Percentiles rank a stretch among this genome's conserved stretches.
Evolutionary conservation across 2,797 vertebrate species (phyloP).

Genomic region (Mus caroli): DNA sequence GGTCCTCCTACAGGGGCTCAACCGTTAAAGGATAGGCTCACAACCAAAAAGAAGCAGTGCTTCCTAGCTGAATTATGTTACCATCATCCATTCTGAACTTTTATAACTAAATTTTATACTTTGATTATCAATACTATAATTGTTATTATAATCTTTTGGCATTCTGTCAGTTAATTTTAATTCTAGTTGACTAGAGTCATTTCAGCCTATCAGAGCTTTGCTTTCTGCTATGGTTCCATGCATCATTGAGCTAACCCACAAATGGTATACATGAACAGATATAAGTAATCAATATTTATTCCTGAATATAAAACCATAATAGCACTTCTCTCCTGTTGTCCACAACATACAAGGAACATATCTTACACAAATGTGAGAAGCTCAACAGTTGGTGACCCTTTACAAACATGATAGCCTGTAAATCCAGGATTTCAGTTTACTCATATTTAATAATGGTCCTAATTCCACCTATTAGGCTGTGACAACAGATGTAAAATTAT

Average conservation of each 20-base stretch:
- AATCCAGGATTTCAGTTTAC: not conserved
- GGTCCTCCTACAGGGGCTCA: too few relatives aligned
- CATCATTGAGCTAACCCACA: not conserved
- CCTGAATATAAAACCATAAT: not conserved
- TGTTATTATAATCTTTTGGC: not conserved
- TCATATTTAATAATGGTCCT: not conserved
- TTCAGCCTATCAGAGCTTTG: not conserved
- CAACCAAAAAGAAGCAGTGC: not conserved
- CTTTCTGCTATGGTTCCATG: not conserved
- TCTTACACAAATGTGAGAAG: not conserved
- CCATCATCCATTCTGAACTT: not conserved
- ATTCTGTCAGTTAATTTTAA: not conserved
- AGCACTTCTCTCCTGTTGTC: not conserved
- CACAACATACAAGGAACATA: rapidly evolving
- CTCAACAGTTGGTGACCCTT: not conserved
- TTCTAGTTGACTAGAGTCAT: not conserved
- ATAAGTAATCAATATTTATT: not conserved
- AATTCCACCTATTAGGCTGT: not conserved
- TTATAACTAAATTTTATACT: not conserved
- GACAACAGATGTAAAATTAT: not conserved
- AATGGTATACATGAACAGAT: not conserved
- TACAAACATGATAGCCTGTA: not conserved
- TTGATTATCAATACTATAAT: not conserved
- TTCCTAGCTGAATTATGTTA: not conserved
- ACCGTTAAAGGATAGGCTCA: too few relatives aligned